phyloP scores from a whole-genome alignment of 2,888 invertebrate species.

The Spisula subtruncata region DNA sequence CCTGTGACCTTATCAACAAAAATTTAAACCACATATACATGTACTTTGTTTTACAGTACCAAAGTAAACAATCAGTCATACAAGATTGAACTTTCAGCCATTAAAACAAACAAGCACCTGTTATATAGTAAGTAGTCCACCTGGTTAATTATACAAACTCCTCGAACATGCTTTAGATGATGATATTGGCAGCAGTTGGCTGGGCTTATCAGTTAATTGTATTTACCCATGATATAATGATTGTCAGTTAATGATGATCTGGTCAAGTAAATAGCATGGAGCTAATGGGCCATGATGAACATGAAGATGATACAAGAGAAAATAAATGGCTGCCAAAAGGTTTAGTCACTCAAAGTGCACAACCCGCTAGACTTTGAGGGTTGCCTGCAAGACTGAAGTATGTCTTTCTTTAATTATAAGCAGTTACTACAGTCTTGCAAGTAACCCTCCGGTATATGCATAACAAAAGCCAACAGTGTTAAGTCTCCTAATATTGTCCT shows the following conservation, averaged over 20 bases:
- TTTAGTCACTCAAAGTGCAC: not conserved
- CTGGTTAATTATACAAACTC: not conserved
- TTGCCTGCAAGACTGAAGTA: no score
- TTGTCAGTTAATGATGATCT: not conserved
- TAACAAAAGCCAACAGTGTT: not conserved
- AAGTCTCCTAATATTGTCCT: no score
- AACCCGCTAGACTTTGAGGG: no score
- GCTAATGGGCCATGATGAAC: conserved; percentile 8
- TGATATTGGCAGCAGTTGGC: conserved; percentile 13
- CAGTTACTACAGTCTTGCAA: no score
- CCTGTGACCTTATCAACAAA: no score
- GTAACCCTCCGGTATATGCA: not conserved
- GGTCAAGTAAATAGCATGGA: not conserved
- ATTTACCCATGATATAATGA: not conserved
- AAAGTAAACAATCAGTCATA: no score
- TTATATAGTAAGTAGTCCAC: not conserved
- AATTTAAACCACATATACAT: no score
- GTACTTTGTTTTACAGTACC: no score
- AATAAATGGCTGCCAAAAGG: not conserved
- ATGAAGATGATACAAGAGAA: no score
- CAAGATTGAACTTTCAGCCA: not conserved
- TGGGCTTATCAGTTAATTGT: conserved; percentile 12
- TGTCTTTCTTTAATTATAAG: no score
- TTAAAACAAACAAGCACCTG: conserved; percentile 7
- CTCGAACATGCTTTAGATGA: not conserved